phyloP scores from a whole-genome alignment of 2,888 invertebrate species.

The Sphecodes monilicornis region DNA sequence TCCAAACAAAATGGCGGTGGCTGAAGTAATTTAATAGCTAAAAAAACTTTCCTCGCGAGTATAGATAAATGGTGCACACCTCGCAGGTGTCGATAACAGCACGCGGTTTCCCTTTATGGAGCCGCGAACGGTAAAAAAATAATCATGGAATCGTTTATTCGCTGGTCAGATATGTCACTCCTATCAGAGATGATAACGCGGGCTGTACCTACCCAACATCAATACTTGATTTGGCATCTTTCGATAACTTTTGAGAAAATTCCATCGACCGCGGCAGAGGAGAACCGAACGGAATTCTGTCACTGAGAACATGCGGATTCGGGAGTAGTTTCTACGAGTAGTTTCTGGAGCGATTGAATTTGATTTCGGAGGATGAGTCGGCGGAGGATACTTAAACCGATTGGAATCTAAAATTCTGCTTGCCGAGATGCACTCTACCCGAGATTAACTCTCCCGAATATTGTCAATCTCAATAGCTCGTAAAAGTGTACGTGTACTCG shows the following conservation, averaged over 20 bases:
- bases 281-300: slow-evolving; percentile 1
- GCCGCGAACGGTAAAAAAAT: slow-evolving; percentile 58
- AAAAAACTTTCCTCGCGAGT: slow-evolving; percentile 3
- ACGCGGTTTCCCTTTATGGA: slow-evolving; percentile 64
- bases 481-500: not conserved
- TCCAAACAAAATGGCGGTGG: not conserved
- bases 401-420: not conserved
- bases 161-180: slow-evolving; percentile 57
- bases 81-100: slow-evolving; percentile 20
- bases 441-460: not conserved
- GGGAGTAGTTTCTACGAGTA: not conserved
- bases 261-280: not conserved
- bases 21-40: not conserved
- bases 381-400: not conserved
- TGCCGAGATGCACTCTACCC: not conserved
- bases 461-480: not conserved
- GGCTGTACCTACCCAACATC: slow-evolving; percentile 14
- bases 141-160: slow-evolving; percentile 62
- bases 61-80: slow-evolving; percentile 11
- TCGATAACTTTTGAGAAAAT: slow-evolving; percentile 14
- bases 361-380: not conserved
- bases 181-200: slow-evolving; percentile 47
- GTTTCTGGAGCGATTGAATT: not conserved
- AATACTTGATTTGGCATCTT: slow-evolving; percentile 9
- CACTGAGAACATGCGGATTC: not conserved